Evolutionary conservation across 2,797 vertebrate genomes (phyloP), one percentile per base, ranked within the genome.

Genomic region (Xenopus petersii): DNA sequence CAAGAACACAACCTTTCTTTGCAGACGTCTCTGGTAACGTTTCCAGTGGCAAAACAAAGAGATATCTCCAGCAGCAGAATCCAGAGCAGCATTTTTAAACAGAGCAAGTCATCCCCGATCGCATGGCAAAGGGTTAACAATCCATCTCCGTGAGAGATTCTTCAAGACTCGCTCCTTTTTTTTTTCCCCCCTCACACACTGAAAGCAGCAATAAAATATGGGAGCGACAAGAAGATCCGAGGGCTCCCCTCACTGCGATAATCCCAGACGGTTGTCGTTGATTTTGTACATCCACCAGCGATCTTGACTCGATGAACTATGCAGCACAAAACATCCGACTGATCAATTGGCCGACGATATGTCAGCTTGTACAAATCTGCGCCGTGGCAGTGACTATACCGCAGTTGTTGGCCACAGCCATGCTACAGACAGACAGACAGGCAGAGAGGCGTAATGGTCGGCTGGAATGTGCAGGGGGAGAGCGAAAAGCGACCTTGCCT

Each of bases 61-160:
- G 95, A 95, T 88, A 95, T 97, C 94, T 98, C 96, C 94, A 98
- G 94, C 92, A 98, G 92, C 84, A 98, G 90, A 87, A 98, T 94
- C 96, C 96, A 98, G 91, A 98, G 95, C 95, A 98, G 95, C 97
- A 98, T 98, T 94, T 96, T 96, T 91, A 96, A 91, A 93, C 93
- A 84, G 86, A 87, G 86, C 92, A 81, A 96, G 91, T 94, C 94
- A 96, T 97, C 85, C 94, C 94, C 91, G 91, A 91, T 89, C 90
- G 95, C 93, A 93, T 94, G 92, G 95, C 95, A 93, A 89, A 89
- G 87, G 87, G 89, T 86, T 84, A 83, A 87, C 54, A 81, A 87
- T 81, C 76, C 87, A 89, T 90, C 84, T 84, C 88, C 82, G 84
- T 86, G 83, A 80, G 71, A 70, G 70, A 67, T 58, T 42, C n/a